Conservation (phyloP, 1,140 invertebrate genomes). For the Drosophila bipectinata region DNA sequence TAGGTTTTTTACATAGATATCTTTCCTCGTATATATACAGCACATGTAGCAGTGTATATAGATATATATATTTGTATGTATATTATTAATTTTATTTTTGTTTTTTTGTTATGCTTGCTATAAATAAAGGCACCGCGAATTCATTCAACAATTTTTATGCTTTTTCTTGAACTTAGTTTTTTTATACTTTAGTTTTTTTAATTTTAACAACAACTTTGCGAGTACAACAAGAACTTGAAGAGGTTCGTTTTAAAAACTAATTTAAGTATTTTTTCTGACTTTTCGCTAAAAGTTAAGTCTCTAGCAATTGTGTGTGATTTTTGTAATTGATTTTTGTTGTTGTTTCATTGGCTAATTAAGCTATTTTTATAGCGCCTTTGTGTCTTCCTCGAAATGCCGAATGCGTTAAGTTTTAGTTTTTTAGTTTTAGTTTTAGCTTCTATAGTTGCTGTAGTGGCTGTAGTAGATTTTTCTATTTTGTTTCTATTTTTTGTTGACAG, state of each 20-base stretch:
- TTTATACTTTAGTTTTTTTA: slow-evolving; percentile 16
- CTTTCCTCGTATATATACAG: slow-evolving; percentile 21
- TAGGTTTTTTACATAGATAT: slow-evolving; percentile 42
- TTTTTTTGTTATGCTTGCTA: slow-evolving; percentile 72
- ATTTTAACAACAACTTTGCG: slow-evolving; percentile 64
- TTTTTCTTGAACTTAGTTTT: slow-evolving; percentile 42
- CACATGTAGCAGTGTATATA: slow-evolving; percentile 51
- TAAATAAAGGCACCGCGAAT: slow-evolving; percentile 83
- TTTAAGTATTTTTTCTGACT: slow-evolving; percentile 18
- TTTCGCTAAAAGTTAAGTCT: slow-evolving; percentile 16
- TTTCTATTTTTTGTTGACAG: slow-evolving; percentile 44
- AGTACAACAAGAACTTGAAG: slow-evolving; percentile 54
- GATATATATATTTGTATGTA: slow-evolving; percentile 52
- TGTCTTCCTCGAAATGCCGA: slow-evolving; percentile 36
- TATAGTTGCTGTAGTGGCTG: slow-evolving; percentile 28
- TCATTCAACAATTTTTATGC: slow-evolving; percentile 72
- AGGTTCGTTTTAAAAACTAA: slow-evolving; percentile 21
- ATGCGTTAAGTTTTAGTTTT: slow-evolving; percentile 24
- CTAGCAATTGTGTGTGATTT: slow-evolving; percentile 5
- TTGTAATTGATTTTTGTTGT: slow-evolving; percentile 48
- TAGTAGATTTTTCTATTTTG: slow-evolving; percentile 15
- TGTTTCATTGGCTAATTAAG: slow-evolving; percentile 76
- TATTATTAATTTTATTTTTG: slow-evolving; percentile 54
- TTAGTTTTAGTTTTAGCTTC: slow-evolving; percentile 18
- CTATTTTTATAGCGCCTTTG: slow-evolving; percentile 63